phyloP scores from a whole-genome alignment of 2,888 invertebrate species.

The Anorthoa munda region DNA sequence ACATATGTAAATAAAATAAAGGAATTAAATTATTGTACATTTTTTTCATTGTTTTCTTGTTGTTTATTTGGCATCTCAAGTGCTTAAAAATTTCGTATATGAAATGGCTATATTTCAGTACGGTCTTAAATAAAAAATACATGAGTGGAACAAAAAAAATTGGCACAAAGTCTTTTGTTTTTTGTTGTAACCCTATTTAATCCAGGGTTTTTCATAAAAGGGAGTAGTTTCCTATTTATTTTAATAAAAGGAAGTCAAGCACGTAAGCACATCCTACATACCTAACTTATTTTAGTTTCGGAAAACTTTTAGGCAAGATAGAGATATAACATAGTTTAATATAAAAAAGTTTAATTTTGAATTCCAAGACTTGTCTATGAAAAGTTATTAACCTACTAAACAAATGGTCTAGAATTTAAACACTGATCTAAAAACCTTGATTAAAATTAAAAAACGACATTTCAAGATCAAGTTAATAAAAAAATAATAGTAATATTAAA shows the following conservation, averaged over 20 bases:
- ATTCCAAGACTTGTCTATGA: not conserved
- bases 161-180: slow-evolving; percentile 10
- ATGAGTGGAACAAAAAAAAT: no score
- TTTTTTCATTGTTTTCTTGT: no score
- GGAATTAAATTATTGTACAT: no score
- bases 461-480: slow-evolving; percentile 13
- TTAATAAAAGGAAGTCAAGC: no score
- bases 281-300: no score
- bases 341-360: not conserved
- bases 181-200: not conserved
- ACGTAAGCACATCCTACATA: no score
- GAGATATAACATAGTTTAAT: no score
- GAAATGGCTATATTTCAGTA: not conserved
- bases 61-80: slow-evolving; percentile 5
- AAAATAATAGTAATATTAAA: not conserved
- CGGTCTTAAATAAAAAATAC: not conserved
- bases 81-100: no score
- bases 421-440: slow-evolving; percentile 6
- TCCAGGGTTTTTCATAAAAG: not conserved
- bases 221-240: not conserved
- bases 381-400: slow-evolving; percentile 1
- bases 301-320: no score
- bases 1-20: no score
- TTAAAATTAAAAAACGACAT: slow-evolving; percentile 14
- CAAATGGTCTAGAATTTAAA: not conserved